Evolutionary conservation across 2,113 vertebrate species (phyloP).

Genomic region (Seriola aureovittata): DNA sequence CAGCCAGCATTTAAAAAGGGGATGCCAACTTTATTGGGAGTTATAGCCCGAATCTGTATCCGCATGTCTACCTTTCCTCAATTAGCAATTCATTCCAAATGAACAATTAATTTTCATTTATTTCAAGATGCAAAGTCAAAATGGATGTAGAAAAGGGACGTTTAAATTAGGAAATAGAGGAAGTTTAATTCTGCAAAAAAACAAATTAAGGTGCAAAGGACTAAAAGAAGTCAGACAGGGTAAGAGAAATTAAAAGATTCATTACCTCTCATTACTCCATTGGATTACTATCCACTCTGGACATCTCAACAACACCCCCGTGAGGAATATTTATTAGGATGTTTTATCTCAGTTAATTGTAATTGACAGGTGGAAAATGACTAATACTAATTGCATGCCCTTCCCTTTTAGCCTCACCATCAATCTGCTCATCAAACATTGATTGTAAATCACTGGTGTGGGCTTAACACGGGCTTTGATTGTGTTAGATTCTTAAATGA

Average conservation of each 20-base stretch:
- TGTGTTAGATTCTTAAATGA: constrained; percentile 5
- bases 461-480: neutral
- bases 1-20: constrained; percentile 4
- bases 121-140: neutral
- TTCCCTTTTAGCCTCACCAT: constrained; percentile 10
- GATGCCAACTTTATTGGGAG: constrained; percentile 7
- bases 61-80: neutral
- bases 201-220: neutral
- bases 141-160: neutral
- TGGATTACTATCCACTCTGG: neutral
- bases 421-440: constrained; percentile 36
- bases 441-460: neutral
- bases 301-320: neutral
- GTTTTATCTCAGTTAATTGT: constrained; percentile 12
- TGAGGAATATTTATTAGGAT: neutral
- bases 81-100: neutral
- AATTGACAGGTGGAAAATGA: constrained; percentile 31
- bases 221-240: neutral
- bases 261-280: neutral
- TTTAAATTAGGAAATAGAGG: neutral
- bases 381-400: neutral
- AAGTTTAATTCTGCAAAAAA: neutral
- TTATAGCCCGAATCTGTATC: neutral
- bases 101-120: neutral
- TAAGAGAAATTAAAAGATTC: neutral